phyloP scores from a whole-genome alignment of 2,113 vertebrate species.

The Verasper variegatus region DNA sequence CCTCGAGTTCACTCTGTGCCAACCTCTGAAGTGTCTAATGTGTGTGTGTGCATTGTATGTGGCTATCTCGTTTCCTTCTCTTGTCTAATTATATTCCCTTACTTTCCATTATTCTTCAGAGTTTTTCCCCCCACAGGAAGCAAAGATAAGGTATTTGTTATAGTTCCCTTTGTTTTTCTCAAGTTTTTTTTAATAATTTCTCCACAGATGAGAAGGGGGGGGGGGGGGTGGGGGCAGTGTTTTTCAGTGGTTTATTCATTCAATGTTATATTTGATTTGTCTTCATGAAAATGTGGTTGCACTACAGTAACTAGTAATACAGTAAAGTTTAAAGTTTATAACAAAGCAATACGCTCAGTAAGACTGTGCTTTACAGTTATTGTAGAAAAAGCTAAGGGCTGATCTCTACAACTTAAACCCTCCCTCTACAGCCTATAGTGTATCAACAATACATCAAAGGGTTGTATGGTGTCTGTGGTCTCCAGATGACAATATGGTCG shows the following conservation, averaged over 20 bases:
- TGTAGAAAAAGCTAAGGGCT: not conserved
- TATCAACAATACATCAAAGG: not conserved
- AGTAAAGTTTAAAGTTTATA: not conserved
- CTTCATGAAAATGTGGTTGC: no score
- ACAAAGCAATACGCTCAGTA: not conserved
- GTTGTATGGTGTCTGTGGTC: not conserved
- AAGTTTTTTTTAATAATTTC: no score
- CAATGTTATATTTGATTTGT: conserved; percentile 15
- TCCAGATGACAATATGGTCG: not conserved
- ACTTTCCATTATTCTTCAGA: conserved; percentile 54
- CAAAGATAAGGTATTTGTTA: no score
- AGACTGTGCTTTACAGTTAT: not conserved
- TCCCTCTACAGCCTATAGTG: not conserved
- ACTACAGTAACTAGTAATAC: not conserved
- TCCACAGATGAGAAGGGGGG: no score
- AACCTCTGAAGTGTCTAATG: not conserved
- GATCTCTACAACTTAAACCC: not conserved
- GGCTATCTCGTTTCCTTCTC: conserved; percentile 2
- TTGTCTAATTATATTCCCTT: conserved; percentile 33
- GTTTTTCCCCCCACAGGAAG: no score
- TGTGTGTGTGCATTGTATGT: not conserved
- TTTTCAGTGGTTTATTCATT: conserved; percentile 19
- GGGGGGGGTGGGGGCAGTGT: not conserved
- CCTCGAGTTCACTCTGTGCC: conserved; percentile 4
- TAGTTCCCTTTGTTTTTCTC: no score